Percentiles rank a stretch among this genome's conserved stretches.
phyloP scores from a whole-genome alignment of 2,113 vertebrate species.

The Gopherus flavomarginatus region DNA sequence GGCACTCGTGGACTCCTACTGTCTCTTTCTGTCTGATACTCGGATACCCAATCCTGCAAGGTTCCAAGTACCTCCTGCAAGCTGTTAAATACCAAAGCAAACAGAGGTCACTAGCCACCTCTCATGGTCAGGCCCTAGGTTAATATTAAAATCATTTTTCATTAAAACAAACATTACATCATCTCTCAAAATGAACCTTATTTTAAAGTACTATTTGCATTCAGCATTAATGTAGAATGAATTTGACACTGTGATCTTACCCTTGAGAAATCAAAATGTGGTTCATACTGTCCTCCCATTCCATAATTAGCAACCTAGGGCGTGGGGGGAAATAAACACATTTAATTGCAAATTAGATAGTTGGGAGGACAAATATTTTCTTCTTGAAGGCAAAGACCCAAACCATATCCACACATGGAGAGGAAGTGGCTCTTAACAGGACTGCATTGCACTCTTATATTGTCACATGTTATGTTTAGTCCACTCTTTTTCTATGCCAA shows the following conservation, averaged over 20 bases:
- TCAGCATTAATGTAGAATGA: background rate
- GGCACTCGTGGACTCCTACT: background rate
- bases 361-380: background rate
- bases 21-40: background rate
- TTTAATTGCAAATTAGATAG: background rate
- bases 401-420: background rate
- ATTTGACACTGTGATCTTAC: conserved; percentile 80
- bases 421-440: background rate
- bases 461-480: background rate
- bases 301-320: conserved; percentile 96
- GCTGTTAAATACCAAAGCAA: too few species aligned
- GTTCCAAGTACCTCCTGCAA: background rate
- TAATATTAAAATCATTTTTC: background rate
- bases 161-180: background rate
- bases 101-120: background rate
- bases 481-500: background rate
- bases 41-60: background rate
- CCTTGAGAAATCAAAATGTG: conserved; percentile 98
- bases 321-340: background rate
- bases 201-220: background rate
- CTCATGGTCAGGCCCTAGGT: background rate
- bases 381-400: background rate
- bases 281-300: conserved; percentile 98
- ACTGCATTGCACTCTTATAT: background rate
- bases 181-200: background rate